A percentile compares a stretch with the other conserved stretches of the same genome.
Conservation (phyloP, 2,888 invertebrate species). For the Leptothorax acervorum region DNA sequence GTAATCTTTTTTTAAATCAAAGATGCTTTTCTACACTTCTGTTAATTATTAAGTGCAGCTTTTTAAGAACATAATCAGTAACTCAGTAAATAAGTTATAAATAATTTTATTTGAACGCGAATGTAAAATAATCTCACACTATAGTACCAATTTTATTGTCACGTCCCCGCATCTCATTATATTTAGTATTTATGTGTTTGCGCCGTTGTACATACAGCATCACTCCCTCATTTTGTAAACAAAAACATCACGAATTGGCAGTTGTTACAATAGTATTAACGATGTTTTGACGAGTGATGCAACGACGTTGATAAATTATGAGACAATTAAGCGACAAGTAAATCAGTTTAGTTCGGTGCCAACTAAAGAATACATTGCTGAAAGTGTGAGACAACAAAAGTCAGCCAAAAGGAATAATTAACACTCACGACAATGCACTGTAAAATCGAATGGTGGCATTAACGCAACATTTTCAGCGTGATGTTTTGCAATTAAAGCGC, state of each 20-base stretch:
- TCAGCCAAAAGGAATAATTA: slow-evolving; percentile 12
- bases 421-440: neutral
- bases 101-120: neutral
- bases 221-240: neutral
- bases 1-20: neutral
- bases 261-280: slow-evolving; percentile 2
- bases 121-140: neutral
- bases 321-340: neutral
- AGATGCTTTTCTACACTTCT: neutral
- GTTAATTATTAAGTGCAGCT: neutral
- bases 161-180: neutral
- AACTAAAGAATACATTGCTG: neutral
- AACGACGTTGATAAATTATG: slow-evolving; percentile 16
- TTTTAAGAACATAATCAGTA: neutral
- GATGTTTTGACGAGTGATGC: slow-evolving; percentile 3
- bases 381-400: neutral
- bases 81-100: neutral
- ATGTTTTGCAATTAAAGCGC: neutral
- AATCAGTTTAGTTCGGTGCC: neutral
- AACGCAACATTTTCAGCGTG: neutral
- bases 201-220: neutral
- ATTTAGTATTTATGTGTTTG: slow-evolving; percentile 21
- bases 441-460: neutral
- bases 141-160: neutral
- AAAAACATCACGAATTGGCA: slow-evolving; percentile 1